phyloP scores from a whole-genome alignment of 2,888 invertebrate species.

The Aphelenchoides bicaudatus region DNA sequence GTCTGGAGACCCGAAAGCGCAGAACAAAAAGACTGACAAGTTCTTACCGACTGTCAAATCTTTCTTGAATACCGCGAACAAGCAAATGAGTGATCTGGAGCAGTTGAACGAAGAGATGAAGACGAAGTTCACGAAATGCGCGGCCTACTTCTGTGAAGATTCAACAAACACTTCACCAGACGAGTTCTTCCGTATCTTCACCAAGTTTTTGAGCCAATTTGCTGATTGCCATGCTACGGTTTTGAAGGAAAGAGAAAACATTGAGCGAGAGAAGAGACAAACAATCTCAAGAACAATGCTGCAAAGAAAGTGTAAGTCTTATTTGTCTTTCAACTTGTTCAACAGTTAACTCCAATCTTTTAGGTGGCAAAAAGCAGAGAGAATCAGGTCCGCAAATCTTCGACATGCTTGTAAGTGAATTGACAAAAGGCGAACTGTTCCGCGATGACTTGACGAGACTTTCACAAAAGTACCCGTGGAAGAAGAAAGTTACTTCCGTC shows the following conservation, averaged over 20 bases:
- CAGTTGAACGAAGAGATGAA: constrained; percentile 47
- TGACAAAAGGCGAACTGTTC: constrained; percentile 60
- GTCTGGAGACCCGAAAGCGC: constrained; percentile 7
- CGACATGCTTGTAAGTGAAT: constrained; percentile 45
- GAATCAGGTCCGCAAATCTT: constrained; percentile 13
- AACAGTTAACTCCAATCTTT: too few relatives aligned
- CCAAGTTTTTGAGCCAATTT: constrained; percentile 45
- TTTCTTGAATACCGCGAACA: constrained; percentile 43
- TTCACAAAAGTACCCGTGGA: constrained; percentile 10
- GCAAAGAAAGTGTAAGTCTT: constrained; percentile 43
- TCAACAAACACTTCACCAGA: constrained; percentile 45
- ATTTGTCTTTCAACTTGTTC: constrained; percentile 17
- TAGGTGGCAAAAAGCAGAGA: constrained; percentile 10
- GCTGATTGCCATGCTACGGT: constrained; percentile 43
- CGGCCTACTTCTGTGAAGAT: constrained; percentile 43
- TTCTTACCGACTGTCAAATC: constrained; percentile 45
- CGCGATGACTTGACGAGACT: constrained; percentile 56
- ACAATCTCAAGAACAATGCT: constrained; percentile 52
- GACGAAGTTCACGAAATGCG: constrained; percentile 50
- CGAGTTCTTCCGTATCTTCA: constrained; percentile 53
- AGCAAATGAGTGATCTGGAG: constrained; percentile 44
- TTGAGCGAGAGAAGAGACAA: constrained; percentile 52
- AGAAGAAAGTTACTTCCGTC: constrained; percentile 5
- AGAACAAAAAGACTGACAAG: constrained; percentile 28
- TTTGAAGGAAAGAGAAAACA: constrained; percentile 50